Percentiles rank a stretch among this genome's conserved stretches.
phyloP scores from a whole-genome alignment of 2,113 vertebrate genomes.

The Toxostoma redivivum region DNA sequence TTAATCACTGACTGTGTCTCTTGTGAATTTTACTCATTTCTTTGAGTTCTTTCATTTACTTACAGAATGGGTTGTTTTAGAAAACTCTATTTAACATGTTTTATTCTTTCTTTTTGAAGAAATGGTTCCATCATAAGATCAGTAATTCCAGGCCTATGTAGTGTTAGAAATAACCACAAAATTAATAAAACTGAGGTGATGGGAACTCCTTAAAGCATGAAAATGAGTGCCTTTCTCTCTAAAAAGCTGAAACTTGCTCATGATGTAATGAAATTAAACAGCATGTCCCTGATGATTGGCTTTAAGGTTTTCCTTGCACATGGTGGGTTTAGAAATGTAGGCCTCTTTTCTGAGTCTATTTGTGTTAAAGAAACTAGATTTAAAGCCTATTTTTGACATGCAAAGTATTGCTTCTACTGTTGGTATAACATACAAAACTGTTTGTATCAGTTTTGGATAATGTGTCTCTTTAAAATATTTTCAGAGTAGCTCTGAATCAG shows the following conservation, averaged over 20 bases:
- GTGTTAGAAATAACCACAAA: background rate
- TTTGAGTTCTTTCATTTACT: background rate
- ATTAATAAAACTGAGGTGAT: background rate
- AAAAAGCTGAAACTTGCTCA: background rate
- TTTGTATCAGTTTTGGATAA: background rate
- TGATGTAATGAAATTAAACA: background rate
- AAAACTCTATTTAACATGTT: background rate
- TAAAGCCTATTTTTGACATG: background rate
- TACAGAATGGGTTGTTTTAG: background rate
- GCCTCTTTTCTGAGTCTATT: background rate
- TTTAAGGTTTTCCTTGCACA: background rate
- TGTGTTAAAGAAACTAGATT: background rate
- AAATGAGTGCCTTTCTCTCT: background rate
- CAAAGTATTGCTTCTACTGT: background rate
- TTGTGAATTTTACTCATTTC: conserved; percentile 13
- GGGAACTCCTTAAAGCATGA: background rate
- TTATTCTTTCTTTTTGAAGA: background rate
- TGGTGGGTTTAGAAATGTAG: background rate
- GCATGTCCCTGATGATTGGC: background rate
- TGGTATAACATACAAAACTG: background rate
- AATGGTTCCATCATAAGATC: background rate
- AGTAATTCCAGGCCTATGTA: background rate
- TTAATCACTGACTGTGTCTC: conserved; percentile 20
- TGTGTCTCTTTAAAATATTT: background rate
- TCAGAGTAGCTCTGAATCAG: background rate